Percentiles rank a stretch among this genome's conserved stretches.
These are phyloP conservation scores for Atethmia centrago DNA, from an alignment of 2,888 invertebrate genomes.

Conservation along the genomic window DNA sequence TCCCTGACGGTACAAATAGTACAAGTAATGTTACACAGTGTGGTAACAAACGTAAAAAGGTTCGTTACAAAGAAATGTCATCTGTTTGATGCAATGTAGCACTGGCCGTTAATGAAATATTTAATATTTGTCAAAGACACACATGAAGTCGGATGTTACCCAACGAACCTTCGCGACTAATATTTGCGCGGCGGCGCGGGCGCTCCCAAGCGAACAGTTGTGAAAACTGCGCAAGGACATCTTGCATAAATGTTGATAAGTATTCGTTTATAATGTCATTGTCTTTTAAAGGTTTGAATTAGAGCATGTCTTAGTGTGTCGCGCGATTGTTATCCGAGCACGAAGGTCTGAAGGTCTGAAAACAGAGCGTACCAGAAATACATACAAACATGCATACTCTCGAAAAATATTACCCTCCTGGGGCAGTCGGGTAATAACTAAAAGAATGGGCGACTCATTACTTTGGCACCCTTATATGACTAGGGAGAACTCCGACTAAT, in stretches of 20 bases:
- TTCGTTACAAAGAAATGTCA: conserved; percentile 4
- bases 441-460: too few species aligned
- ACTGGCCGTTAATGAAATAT: conserved; percentile 21
- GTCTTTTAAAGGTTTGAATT: conserved; percentile 36
- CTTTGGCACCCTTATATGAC: too few species aligned
- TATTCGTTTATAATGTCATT: conserved; percentile 39
- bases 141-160: conserved; percentile 48
- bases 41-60: not conserved
- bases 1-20: not conserved
- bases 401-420: too few species aligned
- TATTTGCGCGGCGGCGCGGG: conserved; percentile 51
- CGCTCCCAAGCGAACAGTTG: conserved; percentile 57
- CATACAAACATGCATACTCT: too few species aligned
- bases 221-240: conserved; percentile 61
- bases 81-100: conserved; percentile 11
- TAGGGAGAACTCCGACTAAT: too few species aligned
- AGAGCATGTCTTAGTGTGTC: conserved; percentile 20
- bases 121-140: conserved; percentile 42
- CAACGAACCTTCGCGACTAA: conserved; percentile 44
- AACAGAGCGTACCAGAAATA: too few species aligned
- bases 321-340: not conserved
- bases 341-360: too few species aligned
- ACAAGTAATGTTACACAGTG: not conserved
- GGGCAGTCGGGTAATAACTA: too few species aligned
- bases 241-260: conserved; percentile 43